Evolutionary conservation across 2,888 invertebrate species (phyloP), one percentile per base, ranked within the genome.

Genomic region (Leucophenga maculata): DNA sequence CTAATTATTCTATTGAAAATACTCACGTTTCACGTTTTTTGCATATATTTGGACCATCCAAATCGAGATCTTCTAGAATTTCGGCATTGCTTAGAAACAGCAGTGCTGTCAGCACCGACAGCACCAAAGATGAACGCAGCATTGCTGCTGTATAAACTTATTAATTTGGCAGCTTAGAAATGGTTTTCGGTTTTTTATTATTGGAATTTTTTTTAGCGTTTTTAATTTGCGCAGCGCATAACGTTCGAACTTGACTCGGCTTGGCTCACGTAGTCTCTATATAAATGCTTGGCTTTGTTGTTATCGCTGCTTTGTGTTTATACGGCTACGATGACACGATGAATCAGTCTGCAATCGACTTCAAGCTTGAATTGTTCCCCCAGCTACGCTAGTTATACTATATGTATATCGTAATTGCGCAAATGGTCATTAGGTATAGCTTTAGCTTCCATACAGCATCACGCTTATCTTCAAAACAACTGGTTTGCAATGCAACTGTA

Each of bases 31-130:
- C 94, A 84, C 94, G 93, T 78, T 91, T 91, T 9, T 92, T 93
- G 89, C 95, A 95, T 72, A 95, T 92, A 88, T 95, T 94, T 31
- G 94, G 93, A 64, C 95, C 95, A 77, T 93, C 92, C 13, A 93
- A 86, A 71, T 80, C 86, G 8, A 68, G 76, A 26, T 79, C 83
- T 18, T 75, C 72, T 9, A 74, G 32, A 26, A 75, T 66, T 65
- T 76, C 77, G 3, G 75, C 26, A 18, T 55, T 74, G 72, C 11
- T 16, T 39, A 16, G 2, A 48, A 57, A 75, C 68, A 65, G 75
- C 77, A 0, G 66, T 66, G 8, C 46, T 50, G 64, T 4, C 65
- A 67, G 44, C 22, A 68, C 65, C 50, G 73, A 48, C 65, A 65
- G 26, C 39, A 52, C 11, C 16, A 26, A 11, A 6, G 55, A 6